Conservation (phyloP, 2,797 vertebrate species). For the Dipus sagitta region DNA sequence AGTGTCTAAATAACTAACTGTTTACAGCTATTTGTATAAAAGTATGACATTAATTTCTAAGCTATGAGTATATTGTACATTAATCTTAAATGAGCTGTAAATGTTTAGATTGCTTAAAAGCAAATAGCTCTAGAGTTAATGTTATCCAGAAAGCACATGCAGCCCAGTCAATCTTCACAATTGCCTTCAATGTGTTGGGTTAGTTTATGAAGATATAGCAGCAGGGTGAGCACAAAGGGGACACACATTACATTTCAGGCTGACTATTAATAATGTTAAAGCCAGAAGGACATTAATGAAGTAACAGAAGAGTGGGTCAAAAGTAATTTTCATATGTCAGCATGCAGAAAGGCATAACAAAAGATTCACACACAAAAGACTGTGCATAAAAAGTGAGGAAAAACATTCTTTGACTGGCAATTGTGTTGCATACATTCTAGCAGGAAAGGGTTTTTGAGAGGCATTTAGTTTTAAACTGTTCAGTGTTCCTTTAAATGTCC, state of each 20-base stretch:
- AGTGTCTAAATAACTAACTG: constrained; percentile 20
- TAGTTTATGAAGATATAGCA: constrained; percentile 53
- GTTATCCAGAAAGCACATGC: constrained; percentile 33
- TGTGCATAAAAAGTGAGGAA: constrained; percentile 48
- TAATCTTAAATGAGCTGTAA: constrained; percentile 51
- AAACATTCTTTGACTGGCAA: constrained; percentile 64
- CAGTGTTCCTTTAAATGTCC: constrained; percentile 85
- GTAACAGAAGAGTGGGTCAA: constrained; percentile 57
- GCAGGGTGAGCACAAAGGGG: background rate
- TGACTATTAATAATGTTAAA: constrained; percentile 41
- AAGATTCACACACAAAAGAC: constrained; percentile 75
- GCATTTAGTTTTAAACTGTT: constrained; percentile 84
- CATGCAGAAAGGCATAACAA: constrained; percentile 55
- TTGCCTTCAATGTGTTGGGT: background rate
- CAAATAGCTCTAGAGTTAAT: constrained; percentile 51
- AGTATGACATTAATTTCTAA: constrained; percentile 61
- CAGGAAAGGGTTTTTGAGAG: constrained; percentile 86
- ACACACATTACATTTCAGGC: constrained; percentile 71
- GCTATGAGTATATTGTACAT: background rate
- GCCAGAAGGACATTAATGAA: constrained; percentile 71
- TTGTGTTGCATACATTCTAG: constrained; percentile 73
- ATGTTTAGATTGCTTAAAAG: constrained; percentile 56
- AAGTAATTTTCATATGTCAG: constrained; percentile 75
- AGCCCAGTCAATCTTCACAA: constrained; percentile 47
- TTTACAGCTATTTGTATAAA: constrained; percentile 45